Evolutionary conservation across 2,113 vertebrate genomes (phyloP).

Genomic region (Pithys albifrons): DNA sequence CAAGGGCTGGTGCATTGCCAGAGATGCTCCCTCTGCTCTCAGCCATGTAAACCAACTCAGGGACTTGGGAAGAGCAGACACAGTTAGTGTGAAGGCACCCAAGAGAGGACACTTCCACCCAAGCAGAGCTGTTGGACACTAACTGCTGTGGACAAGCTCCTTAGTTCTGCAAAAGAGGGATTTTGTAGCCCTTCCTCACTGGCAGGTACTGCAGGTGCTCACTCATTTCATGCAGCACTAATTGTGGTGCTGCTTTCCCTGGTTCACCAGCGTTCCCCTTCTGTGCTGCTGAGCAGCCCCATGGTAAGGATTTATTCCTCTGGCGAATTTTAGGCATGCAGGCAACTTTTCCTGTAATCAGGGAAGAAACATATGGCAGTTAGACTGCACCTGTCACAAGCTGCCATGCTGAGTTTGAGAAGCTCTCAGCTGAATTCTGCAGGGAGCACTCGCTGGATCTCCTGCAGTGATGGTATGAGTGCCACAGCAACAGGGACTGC

Average conservation of each 20-base stretch:
- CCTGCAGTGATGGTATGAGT: background rate
- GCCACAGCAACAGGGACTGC: rapidly evolving
- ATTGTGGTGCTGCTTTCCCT: background rate
- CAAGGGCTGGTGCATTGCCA: background rate
- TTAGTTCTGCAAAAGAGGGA: background rate
- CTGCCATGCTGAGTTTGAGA: background rate
- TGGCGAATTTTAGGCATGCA: background rate
- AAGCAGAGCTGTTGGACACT: background rate
- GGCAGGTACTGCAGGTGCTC: background rate
- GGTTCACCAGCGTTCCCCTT: background rate
- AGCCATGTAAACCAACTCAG: rapidly evolving
- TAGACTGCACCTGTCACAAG: background rate
- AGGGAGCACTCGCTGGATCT: background rate
- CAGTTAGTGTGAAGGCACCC: background rate
- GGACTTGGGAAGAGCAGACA: rapidly evolving
- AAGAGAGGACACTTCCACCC: background rate
- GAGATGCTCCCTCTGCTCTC: background rate
- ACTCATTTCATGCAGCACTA: rapidly evolving
- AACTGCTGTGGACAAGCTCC: background rate
- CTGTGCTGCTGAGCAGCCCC: background rate
- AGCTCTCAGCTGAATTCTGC: background rate
- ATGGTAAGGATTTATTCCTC: background rate
- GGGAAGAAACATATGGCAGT: background rate
- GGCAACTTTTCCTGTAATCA: background rate
- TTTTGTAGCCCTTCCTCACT: background rate